A percentile compares a stretch with the other conserved stretches of the same genome.
These are phyloP conservation scores for Dolichomitus sp. DNA, from an alignment of 2,888 invertebrate genomes.

Conservation along the genomic window DNA sequence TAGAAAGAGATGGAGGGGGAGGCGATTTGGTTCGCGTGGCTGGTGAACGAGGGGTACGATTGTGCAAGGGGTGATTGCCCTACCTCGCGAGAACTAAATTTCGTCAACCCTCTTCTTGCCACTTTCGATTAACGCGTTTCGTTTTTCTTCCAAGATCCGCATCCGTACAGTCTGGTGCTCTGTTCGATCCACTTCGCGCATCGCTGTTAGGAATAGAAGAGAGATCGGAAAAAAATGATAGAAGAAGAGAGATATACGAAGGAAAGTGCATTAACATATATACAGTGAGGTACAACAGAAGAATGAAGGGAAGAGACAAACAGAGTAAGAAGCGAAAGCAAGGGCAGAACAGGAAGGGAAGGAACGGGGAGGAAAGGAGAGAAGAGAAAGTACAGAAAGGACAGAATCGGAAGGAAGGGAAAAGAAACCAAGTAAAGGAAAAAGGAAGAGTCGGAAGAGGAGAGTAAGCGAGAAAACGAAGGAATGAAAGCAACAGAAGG, in stretches of 20 bases:
- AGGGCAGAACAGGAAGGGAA: background rate
- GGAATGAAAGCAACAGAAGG: constrained; percentile 7
- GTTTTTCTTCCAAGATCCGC: constrained; percentile 43
- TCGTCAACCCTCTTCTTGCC: constrained; percentile 30
- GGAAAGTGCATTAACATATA: background rate
- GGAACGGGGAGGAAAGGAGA: no score
- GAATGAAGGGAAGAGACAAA: background rate
- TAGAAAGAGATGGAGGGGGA: no score
- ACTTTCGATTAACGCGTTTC: constrained; percentile 63
- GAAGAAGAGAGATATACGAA: background rate
- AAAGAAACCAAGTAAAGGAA: no score
- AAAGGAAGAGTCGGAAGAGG: constrained; percentile 1
- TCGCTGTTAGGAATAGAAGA: background rate
- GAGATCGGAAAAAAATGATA: background rate
- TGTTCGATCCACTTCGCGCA: constrained; percentile 18
- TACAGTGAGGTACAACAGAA: background rate
- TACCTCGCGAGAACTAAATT: constrained; percentile 3
- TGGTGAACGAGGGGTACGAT: background rate
- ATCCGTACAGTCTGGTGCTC: constrained; percentile 37
- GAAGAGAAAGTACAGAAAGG: background rate
- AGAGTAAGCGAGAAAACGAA: background rate
- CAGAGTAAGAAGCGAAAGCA: background rate
- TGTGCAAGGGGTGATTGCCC: background rate
- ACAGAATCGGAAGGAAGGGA: no score
- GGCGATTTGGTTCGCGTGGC: background rate